Evolutionary conservation across 2,888 invertebrate species (phyloP).

Genomic region (Coelinius sp.): DNA sequence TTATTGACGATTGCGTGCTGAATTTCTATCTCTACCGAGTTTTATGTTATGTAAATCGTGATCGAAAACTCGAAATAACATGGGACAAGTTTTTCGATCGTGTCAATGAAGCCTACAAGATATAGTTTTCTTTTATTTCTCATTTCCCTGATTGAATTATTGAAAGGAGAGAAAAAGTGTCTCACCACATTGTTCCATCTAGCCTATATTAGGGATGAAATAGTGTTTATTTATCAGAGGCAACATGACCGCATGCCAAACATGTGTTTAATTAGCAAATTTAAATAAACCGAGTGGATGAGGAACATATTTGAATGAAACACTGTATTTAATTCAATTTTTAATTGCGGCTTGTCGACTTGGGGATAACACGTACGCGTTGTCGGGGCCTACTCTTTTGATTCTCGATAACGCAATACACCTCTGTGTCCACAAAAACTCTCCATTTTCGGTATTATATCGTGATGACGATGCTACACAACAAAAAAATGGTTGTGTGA

Average conservation of each 20-base stretch:
- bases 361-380: slow-evolving; percentile 52
- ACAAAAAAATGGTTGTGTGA: slow-evolving; percentile 27
- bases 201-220: too few species aligned
- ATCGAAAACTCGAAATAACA: slow-evolving; percentile 33
- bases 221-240: too few species aligned
- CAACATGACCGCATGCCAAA: neutral
- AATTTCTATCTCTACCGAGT: slow-evolving; percentile 41
- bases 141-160: neutral
- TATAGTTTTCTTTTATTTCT: neutral
- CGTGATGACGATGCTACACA: slow-evolving; percentile 20
- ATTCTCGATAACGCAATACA: slow-evolving; percentile 6
- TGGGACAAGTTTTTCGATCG: slow-evolving; percentile 32
- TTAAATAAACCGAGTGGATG: slow-evolving; percentile 54
- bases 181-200: too few species aligned
- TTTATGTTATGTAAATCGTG: slow-evolving; percentile 55
- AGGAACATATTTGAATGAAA: slow-evolving; percentile 10
- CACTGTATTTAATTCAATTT: slow-evolving; percentile 59
- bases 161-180: neutral
- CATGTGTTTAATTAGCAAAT: slow-evolving; percentile 56
- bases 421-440: slow-evolving; percentile 4
- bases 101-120: slow-evolving; percentile 13
- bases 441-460: slow-evolving; percentile 17
- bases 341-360: slow-evolving; percentile 62
- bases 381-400: neutral
- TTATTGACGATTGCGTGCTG: slow-evolving; percentile 25